Evolutionary conservation across 2,888 invertebrate genomes (phyloP).

Genomic region (Andrena flavipes): DNA sequence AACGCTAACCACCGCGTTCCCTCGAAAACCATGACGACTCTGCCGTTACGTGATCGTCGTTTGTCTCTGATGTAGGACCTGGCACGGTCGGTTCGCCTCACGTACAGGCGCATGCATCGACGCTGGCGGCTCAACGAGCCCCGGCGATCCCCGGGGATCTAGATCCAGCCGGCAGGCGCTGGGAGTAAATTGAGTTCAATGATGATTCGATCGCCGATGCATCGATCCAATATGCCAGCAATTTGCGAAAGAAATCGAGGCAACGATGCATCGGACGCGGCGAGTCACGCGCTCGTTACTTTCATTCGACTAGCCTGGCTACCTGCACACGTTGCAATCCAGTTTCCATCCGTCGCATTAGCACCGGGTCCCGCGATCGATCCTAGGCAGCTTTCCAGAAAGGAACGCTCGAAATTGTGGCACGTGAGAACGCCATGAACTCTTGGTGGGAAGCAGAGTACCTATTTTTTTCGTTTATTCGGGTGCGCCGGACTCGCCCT

Average conservation of each 20-base stretch:
- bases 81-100: constrained; percentile 49
- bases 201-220: constrained; percentile 64
- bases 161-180: constrained; percentile 55
- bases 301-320: constrained; percentile 16
- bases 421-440: constrained; percentile 67
- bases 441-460: constrained; percentile 31
- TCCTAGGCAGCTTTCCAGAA: background rate
- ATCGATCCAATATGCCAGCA: constrained; percentile 58
- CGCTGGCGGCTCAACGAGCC: constrained; percentile 18
- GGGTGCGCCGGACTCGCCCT: no score
- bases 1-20: constrained; percentile 76
- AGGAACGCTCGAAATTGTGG: constrained; percentile 39
- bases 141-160: constrained; percentile 40
- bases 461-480: no score
- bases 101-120: constrained; percentile 49
- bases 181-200: constrained; percentile 68
- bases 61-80: constrained; percentile 74
- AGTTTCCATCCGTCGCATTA: constrained; percentile 43
- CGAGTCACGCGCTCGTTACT: constrained; percentile 51
- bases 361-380: constrained; percentile 5
- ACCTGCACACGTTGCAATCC: constrained; percentile 36
- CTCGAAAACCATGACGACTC: constrained; percentile 73
- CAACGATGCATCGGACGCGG: constrained; percentile 39
- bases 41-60: constrained; percentile 80
- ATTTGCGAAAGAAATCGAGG: constrained; percentile 67